Conservation (phyloP, 64 coral and sea anemone species). For the Stichodactyla mertensii region DNA sequence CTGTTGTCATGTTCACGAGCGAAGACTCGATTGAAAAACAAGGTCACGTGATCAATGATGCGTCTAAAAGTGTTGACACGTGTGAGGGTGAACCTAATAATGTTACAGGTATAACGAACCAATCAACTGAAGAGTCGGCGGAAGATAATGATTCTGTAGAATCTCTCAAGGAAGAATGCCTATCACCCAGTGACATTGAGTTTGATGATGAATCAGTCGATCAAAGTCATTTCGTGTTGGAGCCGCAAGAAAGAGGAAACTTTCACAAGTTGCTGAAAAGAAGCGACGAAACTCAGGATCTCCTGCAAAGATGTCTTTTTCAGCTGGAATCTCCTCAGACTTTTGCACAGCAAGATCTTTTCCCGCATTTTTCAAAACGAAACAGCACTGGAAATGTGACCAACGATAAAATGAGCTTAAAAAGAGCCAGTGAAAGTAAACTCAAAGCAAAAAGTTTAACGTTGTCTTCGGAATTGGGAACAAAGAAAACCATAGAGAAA, state of each 20-base stretch:
- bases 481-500: conserved; percentile 8
- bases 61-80: background rate
- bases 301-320: background rate
- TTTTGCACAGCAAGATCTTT: background rate
- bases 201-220: background rate
- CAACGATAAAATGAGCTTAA: background rate
- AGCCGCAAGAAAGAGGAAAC: background rate
- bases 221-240: background rate
- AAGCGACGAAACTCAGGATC: background rate
- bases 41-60: background rate
- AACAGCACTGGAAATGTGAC: conserved; percentile 10
- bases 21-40: background rate
- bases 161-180: background rate
- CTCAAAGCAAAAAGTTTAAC: background rate
- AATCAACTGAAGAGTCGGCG: background rate
- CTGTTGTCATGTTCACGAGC: background rate
- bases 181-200: background rate
- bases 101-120: background rate
- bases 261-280: background rate
- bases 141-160: background rate
- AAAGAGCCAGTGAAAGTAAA: background rate
- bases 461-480: background rate
- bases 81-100: background rate
- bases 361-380: background rate
- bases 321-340: conserved; percentile 6